These are phyloP conservation scores for Laodelphax striatellus DNA, from an alignment of 1,140 invertebrate genomes.

Conservation along the genomic window DNA sequence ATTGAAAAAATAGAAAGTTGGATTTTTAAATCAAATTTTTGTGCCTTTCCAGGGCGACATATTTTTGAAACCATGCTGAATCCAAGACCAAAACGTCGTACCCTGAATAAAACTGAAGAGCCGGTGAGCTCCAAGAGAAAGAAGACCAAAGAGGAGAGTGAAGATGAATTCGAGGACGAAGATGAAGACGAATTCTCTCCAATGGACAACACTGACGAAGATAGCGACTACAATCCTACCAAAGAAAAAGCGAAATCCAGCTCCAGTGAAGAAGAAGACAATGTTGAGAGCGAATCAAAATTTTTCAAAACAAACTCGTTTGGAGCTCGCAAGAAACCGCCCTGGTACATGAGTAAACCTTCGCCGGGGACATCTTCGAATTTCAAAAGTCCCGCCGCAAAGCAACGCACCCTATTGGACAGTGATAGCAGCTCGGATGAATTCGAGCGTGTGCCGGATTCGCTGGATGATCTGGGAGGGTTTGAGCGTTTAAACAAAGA, in stretches of 20 bases:
- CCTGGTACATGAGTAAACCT: too few relatives aligned
- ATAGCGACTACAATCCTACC: neutral
- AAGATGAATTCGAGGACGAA: neutral
- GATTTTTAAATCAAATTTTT: too few relatives aligned
- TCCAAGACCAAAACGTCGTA: too few relatives aligned
- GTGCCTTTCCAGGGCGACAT: too few relatives aligned
- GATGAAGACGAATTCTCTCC: neutral
- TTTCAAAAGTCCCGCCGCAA: too few relatives aligned
- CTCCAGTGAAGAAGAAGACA: neutral
- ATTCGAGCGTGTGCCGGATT: conserved; percentile 11
- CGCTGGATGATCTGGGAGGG: conserved; percentile 9
- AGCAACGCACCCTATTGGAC: neutral
- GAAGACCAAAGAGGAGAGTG: neutral
- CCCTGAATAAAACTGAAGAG: too few relatives aligned
- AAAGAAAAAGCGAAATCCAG: neutral
- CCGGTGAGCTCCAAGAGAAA: too few relatives aligned
- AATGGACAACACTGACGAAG: neutral
- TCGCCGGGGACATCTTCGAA: too few relatives aligned
- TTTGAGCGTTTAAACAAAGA: neutral
- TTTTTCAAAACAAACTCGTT: neutral
- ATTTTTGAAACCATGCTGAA: too few relatives aligned
- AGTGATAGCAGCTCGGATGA: conserved; percentile 13
- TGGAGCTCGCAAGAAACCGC: too few relatives aligned
- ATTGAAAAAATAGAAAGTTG: too few relatives aligned
- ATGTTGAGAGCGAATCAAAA: neutral